phyloP scores from a whole-genome alignment of 2,888 invertebrate species.

The Aleiodes testaceus region DNA sequence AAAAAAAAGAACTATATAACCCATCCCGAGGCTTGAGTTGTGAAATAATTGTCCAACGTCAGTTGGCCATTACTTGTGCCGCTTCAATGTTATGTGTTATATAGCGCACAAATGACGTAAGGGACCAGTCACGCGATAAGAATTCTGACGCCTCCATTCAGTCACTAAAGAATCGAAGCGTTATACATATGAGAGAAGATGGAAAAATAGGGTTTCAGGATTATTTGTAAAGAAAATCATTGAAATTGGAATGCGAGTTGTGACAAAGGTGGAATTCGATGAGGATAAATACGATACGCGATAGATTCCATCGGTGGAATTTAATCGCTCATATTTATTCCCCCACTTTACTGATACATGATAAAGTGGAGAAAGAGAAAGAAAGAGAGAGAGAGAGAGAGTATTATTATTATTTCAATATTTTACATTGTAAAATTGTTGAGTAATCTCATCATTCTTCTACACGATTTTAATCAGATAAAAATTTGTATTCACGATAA shows the following conservation, averaged over 20 bases:
- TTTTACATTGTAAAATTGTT: background rate
- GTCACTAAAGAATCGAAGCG: slow-evolving; percentile 35
- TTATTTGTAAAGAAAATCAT: background rate
- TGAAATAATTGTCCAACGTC: slow-evolving; percentile 47
- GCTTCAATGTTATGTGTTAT: slow-evolving; percentile 2
- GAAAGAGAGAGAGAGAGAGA: too few species aligned
- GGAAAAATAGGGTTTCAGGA: background rate
- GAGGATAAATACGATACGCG: slow-evolving; percentile 3
- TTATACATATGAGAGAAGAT: background rate
- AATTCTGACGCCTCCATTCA: slow-evolving; percentile 66
- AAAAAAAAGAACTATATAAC: slow-evolving; percentile 4
- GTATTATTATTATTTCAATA: background rate
- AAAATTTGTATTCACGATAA: too few species aligned
- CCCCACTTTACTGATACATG: background rate
- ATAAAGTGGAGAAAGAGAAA: background rate
- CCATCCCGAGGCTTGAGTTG: slow-evolving; percentile 8
- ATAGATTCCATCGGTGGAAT: slow-evolving; percentile 14
- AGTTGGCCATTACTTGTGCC: slow-evolving; percentile 45
- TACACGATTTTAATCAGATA: slow-evolving; percentile 8
- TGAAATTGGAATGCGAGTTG: background rate
- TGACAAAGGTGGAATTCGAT: slow-evolving; percentile 8
- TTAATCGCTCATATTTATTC: slow-evolving; percentile 6
- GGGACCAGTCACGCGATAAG: slow-evolving; percentile 61
- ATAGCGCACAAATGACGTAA: slow-evolving; percentile 59
- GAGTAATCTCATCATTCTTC: background rate